Conservation (phyloP, 2,113 vertebrate species). For the Triplophysa siluroides region DNA sequence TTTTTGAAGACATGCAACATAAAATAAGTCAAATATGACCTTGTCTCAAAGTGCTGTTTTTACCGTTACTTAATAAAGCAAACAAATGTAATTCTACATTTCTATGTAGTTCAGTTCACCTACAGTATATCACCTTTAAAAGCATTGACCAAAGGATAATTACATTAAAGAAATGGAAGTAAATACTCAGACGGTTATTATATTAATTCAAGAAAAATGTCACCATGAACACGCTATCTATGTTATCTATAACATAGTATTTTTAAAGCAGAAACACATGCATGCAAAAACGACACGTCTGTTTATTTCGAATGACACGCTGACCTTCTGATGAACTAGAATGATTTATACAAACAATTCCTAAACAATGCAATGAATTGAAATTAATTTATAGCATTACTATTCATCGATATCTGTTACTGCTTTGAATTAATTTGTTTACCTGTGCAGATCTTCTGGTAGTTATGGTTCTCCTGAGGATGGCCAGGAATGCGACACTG, state of each 20-base stretch:
- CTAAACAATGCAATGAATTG: too few species aligned
- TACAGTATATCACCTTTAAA: constrained; percentile 64
- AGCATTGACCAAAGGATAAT: constrained; percentile 56
- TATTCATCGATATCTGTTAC: not conserved
- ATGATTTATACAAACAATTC: not conserved
- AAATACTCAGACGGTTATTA: constrained; percentile 55
- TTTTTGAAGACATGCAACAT: not conserved
- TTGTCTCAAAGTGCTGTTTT: not conserved
- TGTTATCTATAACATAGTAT: too few species aligned
- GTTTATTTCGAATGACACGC: not conserved
- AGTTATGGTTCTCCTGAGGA: constrained; percentile 87
- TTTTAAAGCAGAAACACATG: too few species aligned
- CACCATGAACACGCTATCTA: not conserved
- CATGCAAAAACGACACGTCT: too few species aligned
- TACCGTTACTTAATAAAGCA: not conserved
- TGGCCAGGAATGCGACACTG: constrained; percentile 92
- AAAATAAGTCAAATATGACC: not conserved
- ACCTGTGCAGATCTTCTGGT: constrained; percentile 93
- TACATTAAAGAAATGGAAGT: constrained; percentile 48
- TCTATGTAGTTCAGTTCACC: constrained; percentile 60
- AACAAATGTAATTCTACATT: not conserved
- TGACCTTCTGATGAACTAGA: not conserved
- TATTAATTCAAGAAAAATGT: not conserved
- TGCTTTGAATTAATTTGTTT: not conserved
- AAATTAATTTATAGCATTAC: not conserved